A percentile compares a stretch with the other conserved stretches of the same genome.
phyloP scores from a whole-genome alignment of 2,888 invertebrate species.

The Leptopilina drosophilae region DNA sequence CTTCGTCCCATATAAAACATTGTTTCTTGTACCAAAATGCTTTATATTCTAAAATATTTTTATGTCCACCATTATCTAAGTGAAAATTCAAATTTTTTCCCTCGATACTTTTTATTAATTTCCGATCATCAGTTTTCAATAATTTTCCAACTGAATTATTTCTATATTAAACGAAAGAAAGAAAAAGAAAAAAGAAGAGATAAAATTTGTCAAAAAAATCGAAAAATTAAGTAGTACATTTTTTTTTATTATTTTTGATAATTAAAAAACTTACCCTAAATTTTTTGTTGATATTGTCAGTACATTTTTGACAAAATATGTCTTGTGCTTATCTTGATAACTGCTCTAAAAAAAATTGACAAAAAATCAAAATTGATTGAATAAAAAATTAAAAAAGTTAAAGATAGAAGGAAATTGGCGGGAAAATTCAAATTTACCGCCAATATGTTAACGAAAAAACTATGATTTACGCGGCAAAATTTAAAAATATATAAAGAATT shows the following conservation, averaged over 20 bases:
- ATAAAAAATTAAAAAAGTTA: neutral
- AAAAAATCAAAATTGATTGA: too few relatives aligned
- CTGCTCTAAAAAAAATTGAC: constrained; percentile 72
- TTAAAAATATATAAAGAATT: neutral
- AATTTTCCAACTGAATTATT: neutral
- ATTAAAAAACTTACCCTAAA: constrained; percentile 66
- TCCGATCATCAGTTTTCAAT: constrained; percentile 51
- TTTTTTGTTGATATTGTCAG: constrained; percentile 70
- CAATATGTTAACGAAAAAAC: neutral
- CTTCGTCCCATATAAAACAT: constrained; percentile 79
- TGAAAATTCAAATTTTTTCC: constrained; percentile 64
- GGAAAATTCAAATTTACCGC: neutral
- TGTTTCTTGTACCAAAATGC: constrained; percentile 79
- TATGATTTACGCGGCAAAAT: neutral
- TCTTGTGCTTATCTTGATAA: constrained; percentile 78
- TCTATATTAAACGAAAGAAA: neutral
- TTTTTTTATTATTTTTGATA: neutral
- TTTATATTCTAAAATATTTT: constrained; percentile 70
- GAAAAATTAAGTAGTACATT: neutral
- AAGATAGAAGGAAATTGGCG: neutral
- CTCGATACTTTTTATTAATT: constrained; percentile 61
- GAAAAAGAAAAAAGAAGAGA: neutral
- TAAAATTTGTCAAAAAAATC: neutral
- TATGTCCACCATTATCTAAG: constrained; percentile 71
- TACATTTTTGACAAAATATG: constrained; percentile 78